Conservation (phyloP, 2,797 vertebrate species). For the Eospalax fontanierii region DNA sequence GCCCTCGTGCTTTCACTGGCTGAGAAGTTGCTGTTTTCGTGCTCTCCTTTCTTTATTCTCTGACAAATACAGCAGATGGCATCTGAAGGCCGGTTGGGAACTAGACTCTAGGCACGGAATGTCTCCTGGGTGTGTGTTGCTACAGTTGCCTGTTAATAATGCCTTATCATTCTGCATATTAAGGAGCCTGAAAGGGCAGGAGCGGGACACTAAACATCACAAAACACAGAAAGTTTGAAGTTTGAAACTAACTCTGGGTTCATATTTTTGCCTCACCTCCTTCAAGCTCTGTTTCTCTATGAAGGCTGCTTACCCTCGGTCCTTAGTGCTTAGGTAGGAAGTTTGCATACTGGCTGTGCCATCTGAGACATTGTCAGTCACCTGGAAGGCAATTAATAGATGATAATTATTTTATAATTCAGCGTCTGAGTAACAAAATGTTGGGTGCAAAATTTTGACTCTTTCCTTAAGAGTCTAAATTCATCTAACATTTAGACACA, state of each 20-base stretch:
- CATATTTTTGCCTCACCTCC: not conserved
- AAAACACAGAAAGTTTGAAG: not conserved
- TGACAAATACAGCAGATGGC: not conserved
- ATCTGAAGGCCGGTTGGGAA: not conserved
- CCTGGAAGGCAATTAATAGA: not conserved
- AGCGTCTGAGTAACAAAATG: constrained; percentile 34
- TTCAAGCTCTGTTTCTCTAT: not conserved
- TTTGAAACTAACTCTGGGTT: constrained; percentile 2
- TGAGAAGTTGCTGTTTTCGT: not conserved
- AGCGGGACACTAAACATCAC: not conserved
- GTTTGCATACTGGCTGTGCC: not conserved
- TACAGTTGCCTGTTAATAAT: not conserved
- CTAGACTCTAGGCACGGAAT: not conserved
- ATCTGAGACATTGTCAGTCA: not conserved
- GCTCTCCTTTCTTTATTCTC: not conserved
- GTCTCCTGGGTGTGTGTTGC: not conserved
- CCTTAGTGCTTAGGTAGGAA: not conserved
- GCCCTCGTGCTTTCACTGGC: not conserved
- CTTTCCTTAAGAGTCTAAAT: constrained; percentile 51
- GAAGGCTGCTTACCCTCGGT: constrained; percentile 15
- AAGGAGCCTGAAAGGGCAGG: not conserved
- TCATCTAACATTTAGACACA: not conserved
- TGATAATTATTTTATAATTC: constrained; percentile 35
- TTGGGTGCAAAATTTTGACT: constrained; percentile 15
- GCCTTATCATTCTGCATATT: not conserved